Percentiles rank a stretch among this genome's conserved stretches.
Evolutionary conservation across 1,140 invertebrate species (phyloP).

Genomic region (Drosophila melanica): DNA sequence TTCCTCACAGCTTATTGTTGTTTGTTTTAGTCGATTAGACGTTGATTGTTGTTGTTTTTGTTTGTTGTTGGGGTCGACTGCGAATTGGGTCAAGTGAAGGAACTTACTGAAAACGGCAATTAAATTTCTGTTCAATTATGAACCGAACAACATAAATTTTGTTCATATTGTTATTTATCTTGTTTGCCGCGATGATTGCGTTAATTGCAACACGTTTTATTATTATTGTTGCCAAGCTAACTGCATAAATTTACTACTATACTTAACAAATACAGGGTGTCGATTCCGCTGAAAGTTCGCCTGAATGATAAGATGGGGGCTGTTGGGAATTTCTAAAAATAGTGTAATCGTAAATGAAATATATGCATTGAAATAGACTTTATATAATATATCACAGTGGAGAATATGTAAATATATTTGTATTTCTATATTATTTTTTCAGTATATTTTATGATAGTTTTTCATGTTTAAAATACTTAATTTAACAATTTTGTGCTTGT

Average conservation of each 20-base stretch:
- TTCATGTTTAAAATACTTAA: too few species aligned
- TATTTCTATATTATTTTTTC: too few species aligned
- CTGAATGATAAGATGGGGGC: too few species aligned
- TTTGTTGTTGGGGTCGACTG: constrained; percentile 50
- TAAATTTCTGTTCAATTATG: constrained; percentile 77
- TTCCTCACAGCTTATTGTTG: constrained; percentile 11
- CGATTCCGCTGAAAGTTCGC: background rate
- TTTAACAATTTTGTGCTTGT: too few species aligned
- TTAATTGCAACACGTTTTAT: constrained; percentile 69
- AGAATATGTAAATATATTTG: too few species aligned
- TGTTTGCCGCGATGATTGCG: constrained; percentile 49
- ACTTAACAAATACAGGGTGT: constrained; percentile 60
- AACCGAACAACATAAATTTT: constrained; percentile 66
- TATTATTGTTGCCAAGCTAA: constrained; percentile 37
- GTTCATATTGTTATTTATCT: constrained; percentile 53
- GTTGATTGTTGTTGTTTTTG: constrained; percentile 25
- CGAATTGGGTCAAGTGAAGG: constrained; percentile 76
- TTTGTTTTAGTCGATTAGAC: constrained; percentile 28
- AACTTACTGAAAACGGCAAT: constrained; percentile 76
- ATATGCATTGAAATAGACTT: too few species aligned
- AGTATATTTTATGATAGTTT: too few species aligned
- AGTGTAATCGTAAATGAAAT: too few species aligned
- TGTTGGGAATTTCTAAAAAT: too few species aligned
- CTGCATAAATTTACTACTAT: constrained; percentile 55
- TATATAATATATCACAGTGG: too few species aligned